Evolutionary conservation across 2,113 vertebrate species (phyloP), one percentile per base, ranked within the genome.

Genomic region (Scopus umbretta): DNA sequence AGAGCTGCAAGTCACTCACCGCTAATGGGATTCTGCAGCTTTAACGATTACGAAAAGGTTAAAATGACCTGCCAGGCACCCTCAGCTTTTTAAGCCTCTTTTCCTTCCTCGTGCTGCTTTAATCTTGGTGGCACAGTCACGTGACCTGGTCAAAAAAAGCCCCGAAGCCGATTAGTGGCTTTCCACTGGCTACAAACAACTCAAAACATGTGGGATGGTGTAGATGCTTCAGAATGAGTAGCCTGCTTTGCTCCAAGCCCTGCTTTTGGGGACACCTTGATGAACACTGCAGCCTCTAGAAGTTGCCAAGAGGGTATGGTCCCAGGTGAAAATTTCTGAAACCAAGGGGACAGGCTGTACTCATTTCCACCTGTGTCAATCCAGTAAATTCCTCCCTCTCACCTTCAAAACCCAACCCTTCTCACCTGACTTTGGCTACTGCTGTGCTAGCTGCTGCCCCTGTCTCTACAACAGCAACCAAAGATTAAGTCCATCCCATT

Each of bases 41-140:
- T 97, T 98, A 95, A 97, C 85, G 95, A 98, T 97, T 96, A 96
- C 1, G 83, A 96, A 97, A 98, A 97, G 96, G 98, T 98, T 97
- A 97, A 97, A 97, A 96, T 97, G 97, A 96, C 97, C 97, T 96
- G 97, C 95, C 96, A 95, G 95, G 89, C 92, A 94, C 96, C 95
- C 95, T 97, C 95, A 96, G 94, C 90, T 90, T 80, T 94, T 96
- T 96, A 99, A 99, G 98, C 98, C 96, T 98, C 98, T 98, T 98
- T 98, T 97, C 94, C 94, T 98, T 97, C 98, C 98, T 98, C 98
- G 97, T 98, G 98, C 98, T 98, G 96, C 96, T 97, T 97, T 99
- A 99, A 99, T 99, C 98, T 98, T 97, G 94, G 97, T 97, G 91
- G 98, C 95, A 97, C 86, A 34, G 94, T 98, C 98, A 97, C 86